phyloP scores from a whole-genome alignment of 2,113 vertebrate genomes.

The Zapornia atra region DNA sequence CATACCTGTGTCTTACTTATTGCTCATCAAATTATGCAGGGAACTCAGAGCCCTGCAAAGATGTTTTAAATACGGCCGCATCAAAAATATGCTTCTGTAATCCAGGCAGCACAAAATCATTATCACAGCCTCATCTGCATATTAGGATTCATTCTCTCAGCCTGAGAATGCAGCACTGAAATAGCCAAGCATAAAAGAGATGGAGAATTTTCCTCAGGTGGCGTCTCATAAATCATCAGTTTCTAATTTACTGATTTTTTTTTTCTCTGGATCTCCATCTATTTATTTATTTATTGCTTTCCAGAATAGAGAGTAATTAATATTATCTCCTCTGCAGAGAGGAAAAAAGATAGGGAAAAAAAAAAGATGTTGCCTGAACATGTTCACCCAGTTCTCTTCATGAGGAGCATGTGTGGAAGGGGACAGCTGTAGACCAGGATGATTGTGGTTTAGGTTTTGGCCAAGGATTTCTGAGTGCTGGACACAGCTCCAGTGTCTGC shows the following conservation, averaged over 20 bases:
- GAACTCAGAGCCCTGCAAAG: constrained; percentile 39
- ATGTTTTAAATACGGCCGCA: constrained; percentile 47
- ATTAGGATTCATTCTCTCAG: constrained; percentile 51
- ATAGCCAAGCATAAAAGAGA: constrained; percentile 58
- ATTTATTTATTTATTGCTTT: constrained; percentile 61
- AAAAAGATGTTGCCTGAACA: neutral
- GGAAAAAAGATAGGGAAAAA: neutral
- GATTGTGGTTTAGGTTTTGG: neutral
- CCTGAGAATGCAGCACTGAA: constrained; percentile 30
- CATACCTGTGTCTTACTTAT: constrained; percentile 66
- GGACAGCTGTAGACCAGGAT: neutral
- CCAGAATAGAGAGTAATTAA: constrained; percentile 52
- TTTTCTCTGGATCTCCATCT: constrained; percentile 16
- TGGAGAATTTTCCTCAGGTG: constrained; percentile 60
- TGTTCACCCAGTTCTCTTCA: neutral
- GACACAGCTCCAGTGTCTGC: neutral
- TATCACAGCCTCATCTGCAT: constrained; percentile 63
- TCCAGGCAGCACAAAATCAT: constrained; percentile 61
- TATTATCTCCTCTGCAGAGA: neutral
- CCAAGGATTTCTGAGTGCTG: neutral
- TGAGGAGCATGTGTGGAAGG: neutral
- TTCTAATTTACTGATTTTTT: constrained; percentile 9
- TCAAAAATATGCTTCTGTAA: constrained; percentile 48
- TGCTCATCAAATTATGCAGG: constrained; percentile 64
- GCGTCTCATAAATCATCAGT: constrained; percentile 42